phyloP scores from a whole-genome alignment of 92 coral and sea anemone species.

The Phymanthus crucifer region DNA sequence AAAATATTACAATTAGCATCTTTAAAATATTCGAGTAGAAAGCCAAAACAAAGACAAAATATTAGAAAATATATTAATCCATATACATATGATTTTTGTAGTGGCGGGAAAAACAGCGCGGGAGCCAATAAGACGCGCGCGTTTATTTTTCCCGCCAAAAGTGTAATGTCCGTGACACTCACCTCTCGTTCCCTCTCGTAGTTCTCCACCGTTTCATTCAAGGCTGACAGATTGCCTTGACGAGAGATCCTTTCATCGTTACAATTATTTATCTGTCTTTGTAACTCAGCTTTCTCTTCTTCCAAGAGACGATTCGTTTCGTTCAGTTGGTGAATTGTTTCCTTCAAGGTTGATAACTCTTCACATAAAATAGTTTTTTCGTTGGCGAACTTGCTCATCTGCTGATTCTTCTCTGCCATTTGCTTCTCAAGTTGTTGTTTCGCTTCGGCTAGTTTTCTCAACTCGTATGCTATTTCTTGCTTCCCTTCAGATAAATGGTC shows the following conservation, averaged over 20 bases:
- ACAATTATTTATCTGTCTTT: slow-evolving; percentile 18
- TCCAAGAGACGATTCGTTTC: slow-evolving; percentile 17
- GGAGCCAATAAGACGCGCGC: not conserved
- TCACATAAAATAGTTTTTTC: slow-evolving; percentile 37
- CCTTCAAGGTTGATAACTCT: slow-evolving; percentile 26
- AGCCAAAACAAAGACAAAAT: no score
- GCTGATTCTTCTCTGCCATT: slow-evolving; percentile 23
- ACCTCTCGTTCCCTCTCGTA: slow-evolving; percentile 46
- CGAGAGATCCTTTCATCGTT: slow-evolving; percentile 35
- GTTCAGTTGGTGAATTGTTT: slow-evolving; percentile 25
- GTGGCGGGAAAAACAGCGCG: slow-evolving; percentile 10
- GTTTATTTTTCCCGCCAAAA: slow-evolving; percentile 28
- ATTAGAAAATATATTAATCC: not conserved
- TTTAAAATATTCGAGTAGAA: not conserved
- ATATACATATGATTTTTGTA: not conserved
- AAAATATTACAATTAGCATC: not conserved
- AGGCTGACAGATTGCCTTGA: slow-evolving; percentile 31
- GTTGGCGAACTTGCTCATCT: slow-evolving; percentile 20
- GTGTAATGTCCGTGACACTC: not conserved
- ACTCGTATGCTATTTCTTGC: slow-evolving; percentile 12
- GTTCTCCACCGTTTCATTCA: slow-evolving; percentile 39
- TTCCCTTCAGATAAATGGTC: slow-evolving; percentile 42
- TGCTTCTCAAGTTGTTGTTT: slow-evolving; percentile 23
- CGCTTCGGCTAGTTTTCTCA: slow-evolving; percentile 37
- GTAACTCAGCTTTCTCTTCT: slow-evolving; percentile 30